A percentile compares a stretch with the other conserved stretches of the same genome.
phyloP scores from a whole-genome alignment of 2,113 vertebrate genomes.

The Tretioscincus oriximinensis region DNA sequence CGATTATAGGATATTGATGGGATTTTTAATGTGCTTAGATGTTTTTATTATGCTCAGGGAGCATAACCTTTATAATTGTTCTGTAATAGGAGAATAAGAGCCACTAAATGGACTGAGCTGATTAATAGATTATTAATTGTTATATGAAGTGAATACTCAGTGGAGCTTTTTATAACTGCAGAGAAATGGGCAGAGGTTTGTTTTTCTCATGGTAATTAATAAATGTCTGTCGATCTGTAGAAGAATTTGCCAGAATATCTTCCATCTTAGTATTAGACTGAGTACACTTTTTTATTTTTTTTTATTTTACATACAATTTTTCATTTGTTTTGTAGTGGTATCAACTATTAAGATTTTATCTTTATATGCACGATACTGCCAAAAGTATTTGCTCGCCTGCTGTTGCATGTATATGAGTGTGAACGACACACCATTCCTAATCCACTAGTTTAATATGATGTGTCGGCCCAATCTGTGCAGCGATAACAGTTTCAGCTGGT shows the following conservation, averaged over 20 bases:
- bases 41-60: neutral
- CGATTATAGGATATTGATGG: neutral
- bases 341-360: too few relatives aligned
- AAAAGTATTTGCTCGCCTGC: too few relatives aligned
- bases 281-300: too few relatives aligned
- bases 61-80: neutral
- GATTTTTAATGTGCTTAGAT: neutral
- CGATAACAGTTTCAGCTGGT: too few relatives aligned
- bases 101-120: neutral
- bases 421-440: too few relatives aligned
- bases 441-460: too few relatives aligned
- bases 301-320: too few relatives aligned
- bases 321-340: too few relatives aligned
- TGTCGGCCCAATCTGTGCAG: too few relatives aligned
- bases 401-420: too few relatives aligned
- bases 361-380: too few relatives aligned
- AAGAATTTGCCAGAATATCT: neutral
- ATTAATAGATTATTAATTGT: constrained; percentile 6
- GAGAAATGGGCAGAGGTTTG: neutral
- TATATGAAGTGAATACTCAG: neutral
- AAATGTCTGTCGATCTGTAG: constrained; percentile 4
- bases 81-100: neutral
- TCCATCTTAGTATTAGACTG: too few relatives aligned
- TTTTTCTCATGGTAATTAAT: neutral
- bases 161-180: neutral